Evolutionary conservation across 2,888 invertebrate species (phyloP).

Genomic region (Drosophila suboccidentalis): DNA sequence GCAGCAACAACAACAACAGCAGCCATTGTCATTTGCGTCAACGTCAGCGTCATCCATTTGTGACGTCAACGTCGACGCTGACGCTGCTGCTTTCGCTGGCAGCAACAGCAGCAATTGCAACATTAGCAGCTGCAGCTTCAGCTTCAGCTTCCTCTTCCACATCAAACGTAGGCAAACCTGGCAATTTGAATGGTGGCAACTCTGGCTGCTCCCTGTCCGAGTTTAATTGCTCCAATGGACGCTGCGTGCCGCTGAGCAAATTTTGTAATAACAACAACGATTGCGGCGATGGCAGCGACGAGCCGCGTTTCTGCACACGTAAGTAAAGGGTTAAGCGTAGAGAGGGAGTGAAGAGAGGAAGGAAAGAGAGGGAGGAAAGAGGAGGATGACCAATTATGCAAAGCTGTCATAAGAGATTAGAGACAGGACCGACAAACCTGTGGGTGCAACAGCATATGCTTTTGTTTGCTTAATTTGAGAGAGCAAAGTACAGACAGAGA

Average conservation of each 20-base stretch:
- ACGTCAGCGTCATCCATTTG: constrained; percentile 42
- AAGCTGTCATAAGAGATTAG: constrained; percentile 62
- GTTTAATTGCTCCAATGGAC: constrained; percentile 85
- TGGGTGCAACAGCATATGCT: constrained; percentile 13
- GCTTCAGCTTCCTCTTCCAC: constrained; percentile 38
- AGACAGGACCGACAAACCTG: constrained; percentile 19
- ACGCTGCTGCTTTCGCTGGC: constrained; percentile 59
- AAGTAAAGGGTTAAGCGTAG: constrained; percentile 86
- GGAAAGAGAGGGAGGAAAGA: background rate
- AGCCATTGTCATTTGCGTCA: constrained; percentile 40
- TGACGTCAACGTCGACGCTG: constrained; percentile 53
- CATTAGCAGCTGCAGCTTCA: constrained; percentile 36
- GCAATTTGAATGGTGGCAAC: constrained; percentile 60
- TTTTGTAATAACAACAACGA: constrained; percentile 93
- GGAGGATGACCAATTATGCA: constrained; percentile 53
- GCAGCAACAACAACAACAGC: constrained; percentile 26
- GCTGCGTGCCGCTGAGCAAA: constrained; percentile 88
- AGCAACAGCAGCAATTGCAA: constrained; percentile 47
- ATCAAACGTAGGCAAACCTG: constrained; percentile 69
- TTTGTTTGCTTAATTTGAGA: constrained; percentile 47
- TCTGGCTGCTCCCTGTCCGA: constrained; percentile 83
- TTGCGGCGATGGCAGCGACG: constrained; percentile 93
- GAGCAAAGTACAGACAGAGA: background rate
- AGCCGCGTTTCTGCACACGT: constrained; percentile 93
- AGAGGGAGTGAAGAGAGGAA: background rate